Conservation (phyloP, 2,888 invertebrate genomes). For the Pilophorus perplexus region DNA sequence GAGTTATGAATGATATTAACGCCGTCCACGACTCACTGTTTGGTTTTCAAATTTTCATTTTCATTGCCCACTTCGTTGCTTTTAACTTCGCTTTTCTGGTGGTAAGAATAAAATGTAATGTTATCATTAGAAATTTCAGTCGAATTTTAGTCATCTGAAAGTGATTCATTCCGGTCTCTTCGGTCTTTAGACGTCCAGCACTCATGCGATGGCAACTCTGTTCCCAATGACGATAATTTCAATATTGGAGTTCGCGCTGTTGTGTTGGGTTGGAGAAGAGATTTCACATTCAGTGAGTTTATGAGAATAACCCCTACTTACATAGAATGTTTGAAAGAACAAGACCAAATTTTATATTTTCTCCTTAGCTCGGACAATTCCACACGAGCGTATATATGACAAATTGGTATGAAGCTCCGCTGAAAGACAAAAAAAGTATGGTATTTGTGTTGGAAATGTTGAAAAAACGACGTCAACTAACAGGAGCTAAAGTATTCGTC, state of each 20-base stretch:
- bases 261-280: conserved; percentile 24
- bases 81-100: conserved; percentile 16
- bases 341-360: neutral
- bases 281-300: conserved; percentile 8
- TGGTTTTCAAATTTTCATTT: conserved; percentile 20
- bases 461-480: neutral
- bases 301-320: too few species aligned
- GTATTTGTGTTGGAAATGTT: conserved; percentile 8
- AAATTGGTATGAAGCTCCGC: conserved; percentile 22
- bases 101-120: neutral
- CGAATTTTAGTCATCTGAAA: neutral
- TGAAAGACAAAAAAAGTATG: conserved; percentile 10
- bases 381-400: conserved; percentile 21
- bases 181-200: neutral
- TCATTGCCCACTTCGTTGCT: conserved; percentile 13
- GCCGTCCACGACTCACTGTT: conserved; percentile 14
- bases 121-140: neutral
- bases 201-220: neutral
- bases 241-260: conserved; percentile 12
- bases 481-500: conserved; percentile 2
- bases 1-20: conserved; percentile 22
- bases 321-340: neutral
- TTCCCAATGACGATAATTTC: neutral
- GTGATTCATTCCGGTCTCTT: too few species aligned
- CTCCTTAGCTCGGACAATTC: conserved; percentile 13